Base-by-base conservation (phyloP, 2,888 invertebrate genomes). In the Acheta domesticus region DNA sequence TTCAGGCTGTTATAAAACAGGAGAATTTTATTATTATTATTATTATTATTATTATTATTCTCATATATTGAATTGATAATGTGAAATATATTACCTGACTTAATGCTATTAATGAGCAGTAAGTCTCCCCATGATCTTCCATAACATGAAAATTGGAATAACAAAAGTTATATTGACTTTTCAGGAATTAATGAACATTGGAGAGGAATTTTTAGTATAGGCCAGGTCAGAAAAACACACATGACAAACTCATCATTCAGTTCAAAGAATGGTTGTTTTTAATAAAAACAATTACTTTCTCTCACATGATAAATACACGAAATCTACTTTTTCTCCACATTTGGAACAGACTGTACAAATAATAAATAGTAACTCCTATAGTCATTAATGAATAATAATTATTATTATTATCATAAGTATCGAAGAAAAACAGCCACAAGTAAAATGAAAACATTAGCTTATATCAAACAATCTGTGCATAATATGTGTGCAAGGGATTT, bases 181-280 rank as follows among this genome's bases (percentile, higher is more conserved):
- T 36, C 8, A 8, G 36, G 36, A 36, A 36, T 36, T 36, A 36
- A 36, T 36, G 36, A 36, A 36, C 36, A 36, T 36, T 36, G 36
- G 36, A 36, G 36, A 36, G 36, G 36, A 36, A 36, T 36, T 8
- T 36, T 36, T 36, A 8, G 4, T 36, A 5, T 36, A 8, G 36
- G 36, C 36, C 4, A 8, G 36, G 36, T 36, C 36, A 36, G 62
- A n/a, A 62, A 62, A 62, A 62, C n/a, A 62, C 14, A 62, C 14
- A 62, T 62, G n/a, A 62, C n/a, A 14, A 14, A 62, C n/a, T 62
- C 62, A 62, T 62, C 4, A 8, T 62, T 62, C 62, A 62, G 62
- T 62, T 62, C 62, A 62, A 62, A 62, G 62, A 62, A 62, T 62
- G 62, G 62, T 62, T 62, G 62, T 62, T 62, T 62, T 62, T 62